Percentiles rank a stretch among this genome's conserved stretches.
These are phyloP conservation scores for Callipepla californica DNA, from an alignment of 2,113 vertebrate genomes.

Conservation along the genomic window DNA sequence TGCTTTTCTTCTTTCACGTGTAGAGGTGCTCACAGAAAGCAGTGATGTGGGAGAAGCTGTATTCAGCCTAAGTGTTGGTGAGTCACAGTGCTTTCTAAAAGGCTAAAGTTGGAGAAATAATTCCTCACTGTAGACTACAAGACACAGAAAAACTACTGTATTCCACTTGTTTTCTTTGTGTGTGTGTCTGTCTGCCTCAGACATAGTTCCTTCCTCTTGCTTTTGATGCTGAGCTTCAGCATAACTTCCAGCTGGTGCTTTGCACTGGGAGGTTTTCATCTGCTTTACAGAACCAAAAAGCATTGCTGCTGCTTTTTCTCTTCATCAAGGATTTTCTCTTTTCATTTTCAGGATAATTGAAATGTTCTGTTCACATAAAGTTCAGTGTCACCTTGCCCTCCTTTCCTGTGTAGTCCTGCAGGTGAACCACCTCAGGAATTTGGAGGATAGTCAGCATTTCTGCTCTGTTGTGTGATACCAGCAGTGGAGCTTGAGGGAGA, in stretches of 20 bases:
- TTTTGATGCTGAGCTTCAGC: background rate
- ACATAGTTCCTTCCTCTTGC: background rate
- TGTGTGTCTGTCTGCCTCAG: background rate
- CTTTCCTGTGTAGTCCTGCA: background rate
- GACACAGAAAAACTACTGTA: conserved; percentile 59
- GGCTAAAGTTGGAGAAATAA: background rate
- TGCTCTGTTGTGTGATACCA: background rate
- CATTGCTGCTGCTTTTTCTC: background rate
- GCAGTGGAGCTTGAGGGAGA: background rate
- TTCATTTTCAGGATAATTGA: background rate
- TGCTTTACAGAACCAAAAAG: background rate
- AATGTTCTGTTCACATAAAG: background rate
- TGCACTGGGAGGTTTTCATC: background rate
- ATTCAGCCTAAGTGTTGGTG: background rate
- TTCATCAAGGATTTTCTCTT: background rate
- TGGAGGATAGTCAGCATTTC: background rate
- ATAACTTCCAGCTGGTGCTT: background rate
- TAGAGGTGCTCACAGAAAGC: background rate
- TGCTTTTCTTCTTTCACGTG: background rate
- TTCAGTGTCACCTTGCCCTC: background rate
- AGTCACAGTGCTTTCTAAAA: background rate
- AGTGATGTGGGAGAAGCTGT: background rate
- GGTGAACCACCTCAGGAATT: background rate
- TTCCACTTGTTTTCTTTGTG: background rate
- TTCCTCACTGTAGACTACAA: conserved; percentile 19